Conservation (phyloP, 2,888 invertebrate species). For the Cactoblastis cactorum region DNA sequence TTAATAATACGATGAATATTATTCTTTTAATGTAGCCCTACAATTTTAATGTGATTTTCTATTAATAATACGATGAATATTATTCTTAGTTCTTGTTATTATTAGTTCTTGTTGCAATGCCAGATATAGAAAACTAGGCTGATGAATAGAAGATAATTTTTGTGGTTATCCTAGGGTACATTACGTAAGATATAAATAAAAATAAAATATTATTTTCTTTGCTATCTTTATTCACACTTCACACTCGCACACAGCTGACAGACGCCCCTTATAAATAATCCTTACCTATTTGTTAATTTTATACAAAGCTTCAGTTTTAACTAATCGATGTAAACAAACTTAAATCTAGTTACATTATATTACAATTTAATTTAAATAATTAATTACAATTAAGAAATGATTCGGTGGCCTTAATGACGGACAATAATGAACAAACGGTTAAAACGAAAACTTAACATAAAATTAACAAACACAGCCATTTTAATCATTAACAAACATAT, state of each 20-base stretch:
- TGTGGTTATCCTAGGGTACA: no score
- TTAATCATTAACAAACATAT: constrained; percentile 52
- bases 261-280: constrained; percentile 55
- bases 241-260: constrained; percentile 53
- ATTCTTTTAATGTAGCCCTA: no score
- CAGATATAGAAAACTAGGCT: no score
- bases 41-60: no score
- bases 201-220: constrained; percentile 34
- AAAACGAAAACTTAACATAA: constrained; percentile 79
- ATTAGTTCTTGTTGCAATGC: no score
- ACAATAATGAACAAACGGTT: constrained; percentile 57
- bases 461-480: constrained; percentile 78
- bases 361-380: no score
- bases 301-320: constrained; percentile 79
- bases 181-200: constrained; percentile 13
- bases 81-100: no score
- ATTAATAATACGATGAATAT: no score
- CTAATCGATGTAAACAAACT: constrained; percentile 40
- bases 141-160: no score
- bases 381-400: constrained; percentile 17
- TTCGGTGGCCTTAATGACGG: constrained; percentile 69
- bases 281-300: constrained; percentile 79
- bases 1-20: no score
- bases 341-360: constrained; percentile 28
- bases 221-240: constrained; percentile 60